phyloP scores from a whole-genome alignment of 2,797 vertebrate species.

The Neostethus bicornis region DNA sequence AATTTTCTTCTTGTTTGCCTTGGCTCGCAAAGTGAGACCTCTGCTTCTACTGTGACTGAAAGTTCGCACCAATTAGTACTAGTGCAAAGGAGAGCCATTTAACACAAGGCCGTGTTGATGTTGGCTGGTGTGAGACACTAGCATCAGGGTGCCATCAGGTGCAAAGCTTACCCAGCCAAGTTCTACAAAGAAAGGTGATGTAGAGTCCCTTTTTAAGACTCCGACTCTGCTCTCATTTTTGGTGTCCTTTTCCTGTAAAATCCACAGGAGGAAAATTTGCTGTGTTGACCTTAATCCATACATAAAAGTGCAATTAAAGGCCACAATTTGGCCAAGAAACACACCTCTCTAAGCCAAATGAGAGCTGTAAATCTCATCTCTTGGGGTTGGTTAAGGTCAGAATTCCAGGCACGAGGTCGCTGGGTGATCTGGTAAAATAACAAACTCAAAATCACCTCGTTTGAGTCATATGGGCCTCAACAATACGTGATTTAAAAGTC shows the following conservation, averaged over 20 bases:
- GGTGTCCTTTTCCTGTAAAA: slow-evolving; percentile 43
- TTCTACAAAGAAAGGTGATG: slow-evolving; percentile 37
- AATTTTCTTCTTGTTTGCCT: slow-evolving; percentile 72
- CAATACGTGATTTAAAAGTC: slow-evolving; percentile 59
- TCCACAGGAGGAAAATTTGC: slow-evolving; percentile 39
- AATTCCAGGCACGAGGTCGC: slow-evolving; percentile 55
- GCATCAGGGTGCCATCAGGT: slow-evolving; percentile 72
- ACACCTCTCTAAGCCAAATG: slow-evolving; percentile 50
- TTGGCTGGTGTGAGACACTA: slow-evolving; percentile 65
- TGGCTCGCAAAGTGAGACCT: slow-evolving; percentile 75
- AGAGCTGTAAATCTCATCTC: slow-evolving; percentile 64
- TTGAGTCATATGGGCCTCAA: slow-evolving; percentile 49
- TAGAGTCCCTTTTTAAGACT: slow-evolving; percentile 36
- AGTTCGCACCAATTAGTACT: slow-evolving; percentile 77
- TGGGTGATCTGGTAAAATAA: slow-evolving; percentile 60
- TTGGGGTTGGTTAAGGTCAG: slow-evolving; percentile 61
- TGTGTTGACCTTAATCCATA: slow-evolving; percentile 62
- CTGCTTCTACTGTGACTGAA: slow-evolving; percentile 47
- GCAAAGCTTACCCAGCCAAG: slow-evolving; percentile 44
- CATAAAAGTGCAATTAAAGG: slow-evolving; percentile 60
- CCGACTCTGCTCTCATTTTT: slow-evolving; percentile 29
- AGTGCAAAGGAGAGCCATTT: slow-evolving; percentile 64
- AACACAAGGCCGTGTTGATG: slow-evolving; percentile 67
- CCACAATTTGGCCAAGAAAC: slow-evolving; percentile 50
- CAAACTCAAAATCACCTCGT: slow-evolving; percentile 70